These are phyloP conservation scores for Vultur gryphus DNA, from an alignment of 2,797 vertebrate genomes.

Conservation along the genomic window DNA sequence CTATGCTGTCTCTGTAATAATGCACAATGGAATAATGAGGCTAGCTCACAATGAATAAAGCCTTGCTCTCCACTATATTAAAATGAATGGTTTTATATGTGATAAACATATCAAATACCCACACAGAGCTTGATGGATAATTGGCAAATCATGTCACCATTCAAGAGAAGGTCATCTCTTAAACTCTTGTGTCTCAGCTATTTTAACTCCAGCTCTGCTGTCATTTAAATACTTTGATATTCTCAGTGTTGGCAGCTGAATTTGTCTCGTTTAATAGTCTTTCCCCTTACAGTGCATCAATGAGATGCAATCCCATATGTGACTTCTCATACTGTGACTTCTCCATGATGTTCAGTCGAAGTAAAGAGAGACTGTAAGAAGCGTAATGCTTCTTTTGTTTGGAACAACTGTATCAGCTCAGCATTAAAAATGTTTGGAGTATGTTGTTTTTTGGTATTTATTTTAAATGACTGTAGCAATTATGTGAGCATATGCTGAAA, in stretches of 20 bases:
- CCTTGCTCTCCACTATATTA: background rate
- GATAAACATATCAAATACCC: background rate
- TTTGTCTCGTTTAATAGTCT: slow-evolving; percentile 18
- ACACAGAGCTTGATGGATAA: background rate
- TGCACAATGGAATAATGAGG: background rate
- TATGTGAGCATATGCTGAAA: background rate
- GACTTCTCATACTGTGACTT: slow-evolving; percentile 10
- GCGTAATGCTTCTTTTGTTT: background rate
- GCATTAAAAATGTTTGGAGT: background rate
- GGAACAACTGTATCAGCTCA: background rate
- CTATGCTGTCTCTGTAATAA: background rate
- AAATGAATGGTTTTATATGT: slow-evolving; percentile 5
- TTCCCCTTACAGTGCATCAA: background rate
- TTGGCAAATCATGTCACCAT: slow-evolving; percentile 19
- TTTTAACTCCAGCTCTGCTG: slow-evolving; percentile 27
- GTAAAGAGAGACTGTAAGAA: background rate
- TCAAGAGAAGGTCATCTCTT: slow-evolving; percentile 9
- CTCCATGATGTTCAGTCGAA: background rate
- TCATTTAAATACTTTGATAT: slow-evolving; percentile 38
- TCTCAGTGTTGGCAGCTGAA: background rate
- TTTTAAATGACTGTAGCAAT: background rate
- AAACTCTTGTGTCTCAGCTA: background rate
- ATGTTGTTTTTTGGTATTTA: background rate
- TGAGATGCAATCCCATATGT: background rate
- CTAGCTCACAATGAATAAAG: slow-evolving; percentile 6